These are phyloP conservation scores for Aspidiotus destructor DNA, from an alignment of 2,888 invertebrate species.

Conservation along the genomic window DNA sequence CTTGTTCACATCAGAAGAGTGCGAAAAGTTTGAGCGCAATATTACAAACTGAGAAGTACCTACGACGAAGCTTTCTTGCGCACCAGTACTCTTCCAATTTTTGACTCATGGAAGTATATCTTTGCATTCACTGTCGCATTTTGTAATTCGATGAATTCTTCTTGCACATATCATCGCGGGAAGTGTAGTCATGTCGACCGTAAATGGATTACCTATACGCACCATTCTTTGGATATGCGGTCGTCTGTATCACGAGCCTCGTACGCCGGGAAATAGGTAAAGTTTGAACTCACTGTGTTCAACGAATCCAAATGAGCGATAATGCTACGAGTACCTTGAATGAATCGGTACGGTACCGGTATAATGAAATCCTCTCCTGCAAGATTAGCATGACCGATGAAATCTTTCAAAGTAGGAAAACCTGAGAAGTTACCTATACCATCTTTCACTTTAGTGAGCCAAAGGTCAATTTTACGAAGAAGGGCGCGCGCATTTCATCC, in stretches of 20 bases:
- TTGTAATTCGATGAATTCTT: not conserved
- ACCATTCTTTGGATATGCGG: not conserved
- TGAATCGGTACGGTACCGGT: too few species aligned
- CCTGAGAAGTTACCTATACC: not conserved
- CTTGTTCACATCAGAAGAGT: constrained; percentile 29
- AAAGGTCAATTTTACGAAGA: not conserved
- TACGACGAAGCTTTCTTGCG: too few species aligned
- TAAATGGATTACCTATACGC: not conserved
- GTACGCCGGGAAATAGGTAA: too few species aligned
- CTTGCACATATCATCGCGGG: not conserved
- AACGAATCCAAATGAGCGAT: too few species aligned
- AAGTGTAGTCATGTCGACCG: not conserved
- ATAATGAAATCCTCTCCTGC: not conserved
- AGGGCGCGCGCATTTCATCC: not conserved
- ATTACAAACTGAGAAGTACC: too few species aligned
- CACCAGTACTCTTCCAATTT: not conserved
- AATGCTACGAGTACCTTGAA: too few species aligned
- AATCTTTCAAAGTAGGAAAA: not conserved
- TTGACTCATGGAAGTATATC: not conserved
- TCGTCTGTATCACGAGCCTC: not conserved
- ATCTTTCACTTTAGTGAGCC: constrained; percentile 1
- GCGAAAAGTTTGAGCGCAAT: too few species aligned
- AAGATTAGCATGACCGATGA: not conserved
- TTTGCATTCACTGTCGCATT: too few species aligned
- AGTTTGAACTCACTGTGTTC: too few species aligned